phyloP scores from a whole-genome alignment of 2,888 invertebrate species.

The Lampropteryx suffumata region DNA sequence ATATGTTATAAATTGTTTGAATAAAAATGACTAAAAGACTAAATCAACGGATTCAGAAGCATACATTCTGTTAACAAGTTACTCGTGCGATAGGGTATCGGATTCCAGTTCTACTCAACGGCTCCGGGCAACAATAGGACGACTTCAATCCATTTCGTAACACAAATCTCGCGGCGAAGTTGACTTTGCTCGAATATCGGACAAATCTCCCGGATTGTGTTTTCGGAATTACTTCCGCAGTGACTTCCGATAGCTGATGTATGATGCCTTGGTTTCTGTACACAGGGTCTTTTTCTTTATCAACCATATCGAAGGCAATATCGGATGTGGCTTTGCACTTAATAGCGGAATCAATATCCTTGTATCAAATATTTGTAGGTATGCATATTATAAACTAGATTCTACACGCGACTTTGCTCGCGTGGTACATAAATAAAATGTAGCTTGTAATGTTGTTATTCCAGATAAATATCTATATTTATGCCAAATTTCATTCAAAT shows the following conservation, averaged over 20 bases:
- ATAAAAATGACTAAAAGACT: no score
- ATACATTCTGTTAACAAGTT: conserved; percentile 23
- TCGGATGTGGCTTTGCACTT: neutral
- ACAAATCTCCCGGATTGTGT: conserved; percentile 59
- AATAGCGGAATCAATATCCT: conserved; percentile 4
- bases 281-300: conserved; percentile 28
- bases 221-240: conserved; percentile 59
- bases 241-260: conserved; percentile 38
- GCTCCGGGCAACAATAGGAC: conserved; percentile 58
- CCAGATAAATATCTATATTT: no score
- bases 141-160: conserved; percentile 69
- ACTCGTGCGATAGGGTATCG: conserved; percentile 40
- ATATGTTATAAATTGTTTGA: no score
- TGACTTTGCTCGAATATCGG: conserved; percentile 60
- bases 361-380: neutral
- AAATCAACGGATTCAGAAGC: conserved; percentile 23
- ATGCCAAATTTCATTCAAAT: no score
- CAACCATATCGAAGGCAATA: conserved; percentile 10
- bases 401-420: no score
- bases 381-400: no score
- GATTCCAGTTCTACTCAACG: conserved; percentile 57
- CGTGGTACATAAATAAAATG: no score
- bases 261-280: conserved; percentile 31
- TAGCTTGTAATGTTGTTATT: no score
- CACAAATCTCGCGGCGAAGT: conserved; percentile 64